A percentile compares a stretch with the other conserved stretches of the same genome.
Evolutionary conservation across 2,797 vertebrate species (phyloP).

Genomic region (Rhincodon typus): DNA sequence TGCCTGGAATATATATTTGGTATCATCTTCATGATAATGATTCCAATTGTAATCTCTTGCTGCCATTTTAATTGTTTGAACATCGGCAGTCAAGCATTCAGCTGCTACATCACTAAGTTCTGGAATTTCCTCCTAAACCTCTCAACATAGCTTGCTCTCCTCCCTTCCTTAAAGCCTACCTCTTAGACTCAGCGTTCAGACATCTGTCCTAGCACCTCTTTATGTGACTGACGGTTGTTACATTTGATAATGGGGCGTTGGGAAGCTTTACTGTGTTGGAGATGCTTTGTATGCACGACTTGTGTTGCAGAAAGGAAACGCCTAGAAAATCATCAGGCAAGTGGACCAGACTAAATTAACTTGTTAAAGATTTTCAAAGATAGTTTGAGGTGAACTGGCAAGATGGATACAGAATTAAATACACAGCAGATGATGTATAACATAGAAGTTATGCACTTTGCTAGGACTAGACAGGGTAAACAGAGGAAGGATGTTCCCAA

Average conservation of each 20-base stretch:
- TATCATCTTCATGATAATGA: not conserved
- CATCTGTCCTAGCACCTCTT: not conserved
- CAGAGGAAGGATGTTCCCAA: too few species aligned
- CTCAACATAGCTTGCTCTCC: not conserved
- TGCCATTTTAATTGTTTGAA: not conserved
- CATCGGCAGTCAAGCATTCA: not conserved
- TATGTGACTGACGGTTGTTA: not conserved
- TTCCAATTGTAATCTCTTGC: not conserved
- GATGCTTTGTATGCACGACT: not conserved
- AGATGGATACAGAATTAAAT: too few species aligned
- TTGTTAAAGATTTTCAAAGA: not conserved
- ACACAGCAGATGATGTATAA: too few species aligned
- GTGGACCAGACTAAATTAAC: not conserved
- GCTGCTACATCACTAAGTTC: not conserved
- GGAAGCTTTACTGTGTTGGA: not conserved
- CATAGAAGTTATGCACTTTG: too few species aligned
- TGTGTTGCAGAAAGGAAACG: not conserved
- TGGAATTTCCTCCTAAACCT: not conserved
- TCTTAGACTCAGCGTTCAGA: not conserved
- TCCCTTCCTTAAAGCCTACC: not conserved
- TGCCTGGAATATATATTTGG: not conserved
- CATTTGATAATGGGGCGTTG: not conserved
- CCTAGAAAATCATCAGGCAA: not conserved
- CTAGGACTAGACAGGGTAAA: too few species aligned
- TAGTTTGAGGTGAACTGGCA: too few species aligned